A percentile compares a stretch with the other conserved stretches of the same genome.
Evolutionary conservation across 2,888 invertebrate species (phyloP).

Genomic region (Rhingia campestris): DNA sequence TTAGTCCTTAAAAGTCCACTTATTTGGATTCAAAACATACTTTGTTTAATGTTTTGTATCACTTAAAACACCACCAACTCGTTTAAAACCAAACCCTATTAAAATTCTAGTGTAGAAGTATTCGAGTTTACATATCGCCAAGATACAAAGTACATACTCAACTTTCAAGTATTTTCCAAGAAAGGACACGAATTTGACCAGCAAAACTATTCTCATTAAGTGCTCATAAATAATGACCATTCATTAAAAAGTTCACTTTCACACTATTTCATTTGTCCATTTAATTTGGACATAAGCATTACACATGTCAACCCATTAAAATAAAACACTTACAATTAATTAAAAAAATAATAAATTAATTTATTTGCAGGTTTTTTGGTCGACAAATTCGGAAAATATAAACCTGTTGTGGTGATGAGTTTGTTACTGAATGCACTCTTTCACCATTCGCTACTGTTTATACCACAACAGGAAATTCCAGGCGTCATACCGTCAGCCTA

Average conservation of each 20-base stretch:
- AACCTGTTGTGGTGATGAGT: constrained; percentile 90
- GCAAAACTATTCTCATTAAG: no score
- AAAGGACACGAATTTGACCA: no score
- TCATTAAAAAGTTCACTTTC: neutral
- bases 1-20: no score
- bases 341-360: constrained; percentile 4
- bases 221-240: neutral
- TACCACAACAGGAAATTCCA: constrained; percentile 91
- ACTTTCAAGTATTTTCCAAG: no score
- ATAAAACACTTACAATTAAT: neutral
- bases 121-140: no score
- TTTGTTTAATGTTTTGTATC: no score
- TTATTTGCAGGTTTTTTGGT: constrained; percentile 88
- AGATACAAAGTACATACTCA: no score
- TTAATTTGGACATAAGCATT: constrained; percentile 11
- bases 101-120: no score
- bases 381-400: constrained; percentile 94
- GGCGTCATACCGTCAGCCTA: constrained; percentile 90
- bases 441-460: constrained; percentile 90
- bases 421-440: constrained; percentile 90
- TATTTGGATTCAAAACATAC: no score
- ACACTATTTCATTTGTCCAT: constrained; percentile 18
- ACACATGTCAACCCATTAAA: neutral
- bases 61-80: no score
- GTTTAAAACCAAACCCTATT: no score